Conservation (phyloP, 2,797 vertebrate genomes). For the Spinus olivaceus region DNA sequence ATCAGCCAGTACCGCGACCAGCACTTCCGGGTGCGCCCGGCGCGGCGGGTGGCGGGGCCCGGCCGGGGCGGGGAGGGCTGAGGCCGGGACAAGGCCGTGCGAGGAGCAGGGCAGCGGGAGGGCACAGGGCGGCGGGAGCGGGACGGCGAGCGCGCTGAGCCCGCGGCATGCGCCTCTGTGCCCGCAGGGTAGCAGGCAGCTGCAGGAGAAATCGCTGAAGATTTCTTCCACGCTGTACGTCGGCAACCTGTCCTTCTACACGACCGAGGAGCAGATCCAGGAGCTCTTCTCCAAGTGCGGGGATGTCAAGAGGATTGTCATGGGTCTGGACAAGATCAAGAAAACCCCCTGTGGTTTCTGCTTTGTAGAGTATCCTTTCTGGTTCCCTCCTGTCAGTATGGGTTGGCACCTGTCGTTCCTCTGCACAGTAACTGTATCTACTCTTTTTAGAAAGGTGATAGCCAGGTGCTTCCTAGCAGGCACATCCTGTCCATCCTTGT, state of each 20-base stretch:
- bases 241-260: constrained; percentile 72
- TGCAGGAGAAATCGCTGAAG: constrained; percentile 62
- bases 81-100: not conserved
- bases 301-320: constrained; percentile 70
- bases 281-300: constrained; percentile 74
- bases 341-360: constrained; percentile 72
- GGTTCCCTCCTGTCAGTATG: not conserved
- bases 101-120: not conserved
- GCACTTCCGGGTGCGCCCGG: constrained; percentile 43
- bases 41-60: not conserved
- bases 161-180: not conserved
- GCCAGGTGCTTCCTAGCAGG: not conserved
- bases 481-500: not conserved
- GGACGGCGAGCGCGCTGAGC: not conserved
- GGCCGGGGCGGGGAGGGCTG: not conserved
- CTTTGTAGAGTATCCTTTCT: constrained; percentile 73
- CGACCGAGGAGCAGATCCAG: constrained; percentile 73
- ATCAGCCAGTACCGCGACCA: constrained; percentile 61
- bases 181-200: constrained; percentile 40
- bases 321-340: constrained; percentile 73
- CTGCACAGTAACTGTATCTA: not conserved
- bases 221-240: constrained; percentile 64
- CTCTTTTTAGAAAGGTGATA: not conserved
- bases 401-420: not conserved
- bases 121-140: not conserved